These are phyloP conservation scores for Drosophila setifemur DNA, from an alignment of 1,140 invertebrate genomes.

Conservation along the genomic window DNA sequence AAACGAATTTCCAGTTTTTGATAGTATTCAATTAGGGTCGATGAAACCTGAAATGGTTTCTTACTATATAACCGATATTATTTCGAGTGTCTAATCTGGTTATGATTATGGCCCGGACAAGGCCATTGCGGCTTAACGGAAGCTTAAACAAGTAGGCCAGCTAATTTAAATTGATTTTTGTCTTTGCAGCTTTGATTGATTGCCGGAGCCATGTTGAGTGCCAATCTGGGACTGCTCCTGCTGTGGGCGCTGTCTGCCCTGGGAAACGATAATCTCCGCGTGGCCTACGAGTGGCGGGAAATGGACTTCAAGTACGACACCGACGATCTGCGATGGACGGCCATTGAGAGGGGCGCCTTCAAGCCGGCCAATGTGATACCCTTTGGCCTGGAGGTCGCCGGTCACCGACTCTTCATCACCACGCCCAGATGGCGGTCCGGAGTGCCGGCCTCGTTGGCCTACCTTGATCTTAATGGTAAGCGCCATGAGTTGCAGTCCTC, in stretches of 20 bases:
- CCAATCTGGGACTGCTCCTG: constrained; percentile 20
- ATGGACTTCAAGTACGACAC: constrained; percentile 87
- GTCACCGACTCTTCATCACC: constrained; percentile 87
- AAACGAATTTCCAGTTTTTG: too few relatives aligned
- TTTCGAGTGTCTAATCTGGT: constrained; percentile 10
- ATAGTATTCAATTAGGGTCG: too few relatives aligned
- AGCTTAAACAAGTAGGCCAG: constrained; percentile 18
- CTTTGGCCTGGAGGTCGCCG: constrained; percentile 87
- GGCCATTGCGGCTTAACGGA: constrained; percentile 30
- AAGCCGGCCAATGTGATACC: constrained; percentile 88
- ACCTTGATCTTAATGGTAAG: constrained; percentile 88
- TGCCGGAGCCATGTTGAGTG: constrained; percentile 32
- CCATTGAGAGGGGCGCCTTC: constrained; percentile 84
- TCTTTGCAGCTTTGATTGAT: constrained; percentile 32
- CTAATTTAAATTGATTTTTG: constrained; percentile 20
- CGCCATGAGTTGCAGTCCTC: constrained; percentile 39
- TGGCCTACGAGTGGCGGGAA: constrained; percentile 88
- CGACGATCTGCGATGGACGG: constrained; percentile 83
- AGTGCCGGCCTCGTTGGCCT: constrained; percentile 88
- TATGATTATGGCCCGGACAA: constrained; percentile 29
- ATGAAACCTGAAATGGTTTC: too few relatives aligned
- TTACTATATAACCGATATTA: not conserved
- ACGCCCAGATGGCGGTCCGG: constrained; percentile 89
- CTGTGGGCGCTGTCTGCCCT: constrained; percentile 35
- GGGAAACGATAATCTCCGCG: constrained; percentile 86